These are phyloP conservation scores for Drosophila pandora DNA, from an alignment of 1,140 invertebrate genomes.

Conservation along the genomic window DNA sequence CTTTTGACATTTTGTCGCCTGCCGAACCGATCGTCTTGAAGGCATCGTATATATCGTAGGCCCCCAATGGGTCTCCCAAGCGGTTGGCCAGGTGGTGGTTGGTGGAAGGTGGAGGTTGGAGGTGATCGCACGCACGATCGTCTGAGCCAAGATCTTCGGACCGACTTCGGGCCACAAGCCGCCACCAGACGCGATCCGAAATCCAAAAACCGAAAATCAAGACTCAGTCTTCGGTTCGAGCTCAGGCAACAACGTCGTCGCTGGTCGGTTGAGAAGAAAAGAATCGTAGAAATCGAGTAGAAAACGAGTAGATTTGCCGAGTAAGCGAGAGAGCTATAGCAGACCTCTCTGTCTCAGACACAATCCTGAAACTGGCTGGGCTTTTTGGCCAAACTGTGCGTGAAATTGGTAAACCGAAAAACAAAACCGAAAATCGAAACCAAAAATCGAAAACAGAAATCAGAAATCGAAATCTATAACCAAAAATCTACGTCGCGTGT, in stretches of 20 bases:
- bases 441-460: conserved; percentile 18
- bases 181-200: background rate
- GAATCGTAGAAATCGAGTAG: conserved; percentile 4
- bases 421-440: conserved; percentile 36
- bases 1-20: conserved; percentile 76
- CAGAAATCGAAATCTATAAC: conserved; percentile 27
- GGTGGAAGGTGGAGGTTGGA: background rate
- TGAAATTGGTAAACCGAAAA: conserved; percentile 69
- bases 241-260: conserved; percentile 55
- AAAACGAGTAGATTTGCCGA: conserved; percentile 4
- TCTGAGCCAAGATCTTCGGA: conserved; percentile 8
- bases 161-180: conserved; percentile 8
- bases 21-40: conserved; percentile 6
- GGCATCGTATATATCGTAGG: background rate
- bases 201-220: conserved; percentile 27
- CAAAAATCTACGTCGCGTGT: conserved; percentile 15
- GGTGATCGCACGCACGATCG: conserved; percentile 15
- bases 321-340: background rate
- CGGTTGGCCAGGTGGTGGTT: background rate
- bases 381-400: conserved; percentile 64
- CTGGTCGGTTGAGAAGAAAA: conserved; percentile 6
- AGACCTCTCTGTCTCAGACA: conserved; percentile 5
- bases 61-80: background rate
- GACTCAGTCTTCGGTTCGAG: conserved; percentile 64
- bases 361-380: conserved; percentile 15